Base-by-base conservation (phyloP, 37 sponge, comb jelly and placozoan genomes). In the Haliclona indistincta region DNA sequence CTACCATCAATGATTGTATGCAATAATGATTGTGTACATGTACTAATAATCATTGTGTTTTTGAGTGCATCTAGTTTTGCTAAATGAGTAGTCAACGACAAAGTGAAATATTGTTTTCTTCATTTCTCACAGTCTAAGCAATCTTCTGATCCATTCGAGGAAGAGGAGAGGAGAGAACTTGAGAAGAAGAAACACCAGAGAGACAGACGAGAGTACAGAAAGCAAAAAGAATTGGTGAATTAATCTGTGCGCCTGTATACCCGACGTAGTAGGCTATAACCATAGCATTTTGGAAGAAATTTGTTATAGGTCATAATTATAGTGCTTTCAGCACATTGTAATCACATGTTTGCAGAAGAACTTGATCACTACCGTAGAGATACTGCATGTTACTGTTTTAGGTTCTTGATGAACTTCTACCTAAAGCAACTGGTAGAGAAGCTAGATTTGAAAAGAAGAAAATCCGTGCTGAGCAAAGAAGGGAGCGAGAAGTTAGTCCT, bases 401-500 rank as follows among this genome's bases (percentile, higher is more conserved):
- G 94, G 94, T 94, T 10, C 23, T 94, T 44, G 91, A 94, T 52
- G 95, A 94, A 65, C 47, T 94, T 49, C 54, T 94, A 43, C 95
- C 95, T 10, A 89, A 90, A 56, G 95, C 87, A 6, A 86, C 91
- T 0, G 95, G 95, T 7, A 78, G 60, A 43, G 91, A 90, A 29
- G 91, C 91, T 2, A 79, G 67, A 49, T n/a, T 90, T 35, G 95
- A 94, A 39, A 94, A 90, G 69, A 85, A 67, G 70, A 89, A 49
- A 51, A 55, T 43, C 6, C 54, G 51, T n/a, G 71, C 76, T 43
- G 84, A 94, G 71, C 34, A 64, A 63, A 81, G 77, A 71, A 66
- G 85, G 61, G 88, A 61, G 11, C 81, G 88, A 63, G 95, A 94
- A 37, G 45, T 63, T 23, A 94, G 95, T 71, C 95, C 95, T 37